Evolutionary conservation across 1,140 invertebrate species (phyloP), one percentile per base, ranked within the genome.

Genomic region (Pseudomyrmex gracilis): DNA sequence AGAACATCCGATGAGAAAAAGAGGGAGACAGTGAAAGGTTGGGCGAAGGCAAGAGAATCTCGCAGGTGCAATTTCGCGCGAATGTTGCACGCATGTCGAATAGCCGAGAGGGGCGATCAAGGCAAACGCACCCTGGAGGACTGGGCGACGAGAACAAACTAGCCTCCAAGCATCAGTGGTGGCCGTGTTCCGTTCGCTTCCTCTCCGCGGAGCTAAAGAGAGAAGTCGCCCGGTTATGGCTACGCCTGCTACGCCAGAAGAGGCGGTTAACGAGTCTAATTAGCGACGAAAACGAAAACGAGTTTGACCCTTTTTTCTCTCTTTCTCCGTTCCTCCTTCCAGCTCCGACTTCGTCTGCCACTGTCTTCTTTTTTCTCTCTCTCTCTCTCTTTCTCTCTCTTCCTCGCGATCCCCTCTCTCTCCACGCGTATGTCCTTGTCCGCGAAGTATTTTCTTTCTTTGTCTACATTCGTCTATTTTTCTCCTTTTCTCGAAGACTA

Each of bases 271-370:
- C 92, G 93, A 94, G 93, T 93, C 93, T 94, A 94, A 94, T 94
- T 94, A 94, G 94, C 93, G 92, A 94, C 93, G 93, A 94, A 94
- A 94, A 94, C 93, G 93, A 94, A 93, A 94, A 94, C 94, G 93
- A 94, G 94, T 94, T 94, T 94, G 88, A 90, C 91, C 90, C 92
- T 91, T 94, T 93, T 93, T 94, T 92, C 87, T 85, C 86, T 84
- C 85, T 91, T 93, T 91, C 87, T 84, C 82, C 61, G 66, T 82
- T 88, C 86, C 77, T 87, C 87, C 74, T 82, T 34, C 83, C 64
- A 49, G 60, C 64, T 77, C 55, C 45, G 60, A 47, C 34, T 66
- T 66, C 61, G 34, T 66, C 67, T 43, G 24, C 82, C 73, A 61
- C 34, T 63, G 17, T 53, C 67, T 80, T 47, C 64, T 58, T 67